Base-by-base conservation (phyloP, 2,113 vertebrate genomes). In the Hylia prasina region DNA sequence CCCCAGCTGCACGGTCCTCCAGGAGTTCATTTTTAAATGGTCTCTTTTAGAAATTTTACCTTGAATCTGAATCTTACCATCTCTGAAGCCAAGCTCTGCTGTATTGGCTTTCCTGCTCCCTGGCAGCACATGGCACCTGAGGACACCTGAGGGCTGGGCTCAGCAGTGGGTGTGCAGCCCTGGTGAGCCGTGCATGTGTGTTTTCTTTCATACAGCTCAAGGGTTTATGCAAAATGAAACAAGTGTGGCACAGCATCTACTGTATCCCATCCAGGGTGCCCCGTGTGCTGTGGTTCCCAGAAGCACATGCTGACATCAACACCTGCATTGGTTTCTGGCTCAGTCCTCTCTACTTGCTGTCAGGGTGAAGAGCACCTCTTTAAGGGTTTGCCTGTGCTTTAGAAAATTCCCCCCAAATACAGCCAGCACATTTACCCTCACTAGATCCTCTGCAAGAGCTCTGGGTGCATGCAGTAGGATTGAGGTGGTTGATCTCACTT, bases 361-460 rank as follows among this genome's bases (percentile, higher is more conserved):
- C 40, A 7, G 53, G 35, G 30, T 68, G 84, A 86, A 57, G 24
- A 75, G 13, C 28, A 58, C 20, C 15, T 42, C 10, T 4, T 50
- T 10, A 54, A 53, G 35, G 33, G n/a, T n/a, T 79, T 82, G 37
- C 4, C 37, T 28, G 25, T 15, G 21, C 31, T 71, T 58, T 72
- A 33, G 64, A 47, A 89, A 66, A 63, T 24, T 7, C 11, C 6
- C 5, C n/a, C 30, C 40, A 25, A 23, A 60, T 24, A 48, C 0
- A 19, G 8, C 40, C 0, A 0, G 17, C 39, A 76, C 0, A 0
- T 76, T 71, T 1, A 2, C 13, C 58, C 50, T 56, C 2, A 0
- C 33, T 40, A 35, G 33, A 19, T 68, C 47, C 31, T 35, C 18
- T 58, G 44, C 83, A 50, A 50, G 51, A 27, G 24, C 44, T 68